These are phyloP conservation scores for Pardalotus punctatus DNA, from an alignment of 2,113 vertebrate species.

Conservation along the genomic window DNA sequence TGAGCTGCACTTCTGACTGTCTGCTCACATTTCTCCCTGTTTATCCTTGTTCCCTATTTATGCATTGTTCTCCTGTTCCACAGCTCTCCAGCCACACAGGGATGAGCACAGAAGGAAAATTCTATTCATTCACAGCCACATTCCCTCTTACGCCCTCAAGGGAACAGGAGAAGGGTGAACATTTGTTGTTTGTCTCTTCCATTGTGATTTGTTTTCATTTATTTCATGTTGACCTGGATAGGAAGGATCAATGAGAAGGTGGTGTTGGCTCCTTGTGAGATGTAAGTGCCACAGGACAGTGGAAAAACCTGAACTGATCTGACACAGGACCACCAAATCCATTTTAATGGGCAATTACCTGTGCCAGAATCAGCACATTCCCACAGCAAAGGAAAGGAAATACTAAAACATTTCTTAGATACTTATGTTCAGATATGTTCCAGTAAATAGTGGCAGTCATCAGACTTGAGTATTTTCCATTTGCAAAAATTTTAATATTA, in stretches of 20 bases:
- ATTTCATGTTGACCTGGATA: background rate
- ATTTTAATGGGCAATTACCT: background rate
- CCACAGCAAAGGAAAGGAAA: background rate
- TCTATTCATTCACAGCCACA: background rate
- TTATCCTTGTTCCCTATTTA: background rate
- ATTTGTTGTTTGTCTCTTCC: background rate
- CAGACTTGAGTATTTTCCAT: background rate
- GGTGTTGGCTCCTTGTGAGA: background rate
- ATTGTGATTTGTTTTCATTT: background rate
- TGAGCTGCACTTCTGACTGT: background rate
- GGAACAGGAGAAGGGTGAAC: background rate
- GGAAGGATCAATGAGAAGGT: background rate
- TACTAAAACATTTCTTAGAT: background rate
- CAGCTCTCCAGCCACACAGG: background rate
- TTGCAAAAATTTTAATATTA: background rate
- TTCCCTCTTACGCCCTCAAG: background rate
- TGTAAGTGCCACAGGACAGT: background rate
- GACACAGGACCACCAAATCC: background rate
- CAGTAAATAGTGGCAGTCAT: background rate
- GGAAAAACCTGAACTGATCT: background rate
- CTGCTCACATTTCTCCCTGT: background rate
- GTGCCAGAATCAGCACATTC: background rate
- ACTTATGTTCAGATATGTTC: background rate
- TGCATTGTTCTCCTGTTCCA: background rate
- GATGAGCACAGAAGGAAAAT: background rate